Evolutionary conservation across 2,888 invertebrate genomes (phyloP).

Genomic region (Hirudinaria manillensis): DNA sequence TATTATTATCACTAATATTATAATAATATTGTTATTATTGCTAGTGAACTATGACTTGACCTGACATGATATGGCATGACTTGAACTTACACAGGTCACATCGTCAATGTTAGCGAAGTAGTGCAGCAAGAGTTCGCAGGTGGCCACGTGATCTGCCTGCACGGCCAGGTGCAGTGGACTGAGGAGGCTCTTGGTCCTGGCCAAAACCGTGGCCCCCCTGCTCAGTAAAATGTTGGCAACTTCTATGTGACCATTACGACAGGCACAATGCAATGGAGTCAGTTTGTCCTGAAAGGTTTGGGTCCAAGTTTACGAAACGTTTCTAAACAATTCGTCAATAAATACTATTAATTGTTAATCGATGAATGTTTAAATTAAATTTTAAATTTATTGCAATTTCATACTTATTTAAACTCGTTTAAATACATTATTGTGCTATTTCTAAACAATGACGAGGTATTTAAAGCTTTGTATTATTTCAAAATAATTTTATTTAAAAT

Average conservation of each 20-base stretch:
- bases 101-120: conserved; percentile 91
- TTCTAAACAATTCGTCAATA: no score
- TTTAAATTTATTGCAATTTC: no score
- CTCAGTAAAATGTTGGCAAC: conserved; percentile 88
- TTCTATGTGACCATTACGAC: conserved; percentile 88
- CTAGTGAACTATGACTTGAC: no score
- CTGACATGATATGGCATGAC: not conserved
- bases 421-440: no score
- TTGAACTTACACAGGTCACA: conserved; percentile 47
- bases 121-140: conserved; percentile 85
- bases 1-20: not conserved
- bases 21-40: not conserved
- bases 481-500: no score
- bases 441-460: no score
- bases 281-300: conserved; percentile 35
- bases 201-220: conserved; percentile 95
- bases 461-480: no score
- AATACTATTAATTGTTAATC: no score
- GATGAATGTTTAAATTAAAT: no score
- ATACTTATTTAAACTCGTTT: no score
- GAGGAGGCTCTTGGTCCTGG: conserved; percentile 94
- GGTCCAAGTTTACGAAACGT: not conserved
- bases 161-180: conserved; percentile 96
- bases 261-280: conserved; percentile 38
- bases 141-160: conserved; percentile 97